phyloP scores from a whole-genome alignment of 2,888 invertebrate genomes.

The Xylota sylvarum region DNA sequence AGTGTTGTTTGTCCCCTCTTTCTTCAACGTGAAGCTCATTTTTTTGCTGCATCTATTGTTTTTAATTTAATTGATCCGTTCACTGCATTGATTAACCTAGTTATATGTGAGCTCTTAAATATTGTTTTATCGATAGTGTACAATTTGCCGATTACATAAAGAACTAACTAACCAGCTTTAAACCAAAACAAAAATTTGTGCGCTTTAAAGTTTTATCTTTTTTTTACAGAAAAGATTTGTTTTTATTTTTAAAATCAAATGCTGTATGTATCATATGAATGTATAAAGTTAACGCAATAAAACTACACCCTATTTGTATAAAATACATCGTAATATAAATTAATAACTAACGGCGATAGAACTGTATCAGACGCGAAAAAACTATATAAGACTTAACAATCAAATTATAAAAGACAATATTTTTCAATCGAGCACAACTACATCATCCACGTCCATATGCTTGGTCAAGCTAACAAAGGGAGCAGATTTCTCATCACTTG shows the following conservation, averaged over 20 bases:
- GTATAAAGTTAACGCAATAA: conserved; percentile 37
- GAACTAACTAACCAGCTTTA: neutral
- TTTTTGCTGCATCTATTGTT: too few species aligned
- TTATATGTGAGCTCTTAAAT: too few species aligned
- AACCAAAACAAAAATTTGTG: neutral
- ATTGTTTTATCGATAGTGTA: too few species aligned
- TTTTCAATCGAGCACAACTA: conserved; percentile 53
- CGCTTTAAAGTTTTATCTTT: conserved; percentile 4
- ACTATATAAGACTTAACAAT: conserved; percentile 62
- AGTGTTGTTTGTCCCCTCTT: too few species aligned
- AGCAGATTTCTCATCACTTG: neutral
- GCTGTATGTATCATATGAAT: conserved; percentile 37
- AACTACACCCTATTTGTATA: conserved; percentile 63
- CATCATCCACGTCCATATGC: conserved; percentile 47
- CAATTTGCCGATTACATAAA: too few species aligned
- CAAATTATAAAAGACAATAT: conserved; percentile 39
- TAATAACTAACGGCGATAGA: conserved; percentile 64
- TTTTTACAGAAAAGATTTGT: conserved; percentile 40
- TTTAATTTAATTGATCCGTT: too few species aligned
- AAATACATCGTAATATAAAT: conserved; percentile 72
- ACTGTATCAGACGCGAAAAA: conserved; percentile 43
- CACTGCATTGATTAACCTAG: too few species aligned
- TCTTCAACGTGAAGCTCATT: too few species aligned
- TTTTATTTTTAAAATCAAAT: conserved; percentile 51
- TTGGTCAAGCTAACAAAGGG: conserved; percentile 13